These are phyloP conservation scores for Chaenogobius annularis DNA, from an alignment of 2,113 vertebrate genomes.

Conservation along the genomic window DNA sequence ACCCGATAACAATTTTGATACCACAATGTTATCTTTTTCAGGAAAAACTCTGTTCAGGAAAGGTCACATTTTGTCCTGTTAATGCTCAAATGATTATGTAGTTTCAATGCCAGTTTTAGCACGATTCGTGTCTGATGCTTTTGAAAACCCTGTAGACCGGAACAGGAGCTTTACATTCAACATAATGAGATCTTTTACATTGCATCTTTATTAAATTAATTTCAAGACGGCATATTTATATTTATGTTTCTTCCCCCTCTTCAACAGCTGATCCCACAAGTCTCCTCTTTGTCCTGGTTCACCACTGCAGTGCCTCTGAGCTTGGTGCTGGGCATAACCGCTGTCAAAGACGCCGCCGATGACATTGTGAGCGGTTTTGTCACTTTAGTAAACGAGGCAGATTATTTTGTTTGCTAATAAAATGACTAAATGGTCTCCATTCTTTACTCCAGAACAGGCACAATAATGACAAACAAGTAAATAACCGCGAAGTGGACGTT, in stretches of 20 bases:
- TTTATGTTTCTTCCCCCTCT: not conserved
- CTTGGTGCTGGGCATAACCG: conserved; percentile 87
- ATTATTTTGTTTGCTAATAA: not conserved
- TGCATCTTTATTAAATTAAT: too few relatives aligned
- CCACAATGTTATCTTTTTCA: too few relatives aligned
- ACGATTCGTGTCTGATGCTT: too few relatives aligned
- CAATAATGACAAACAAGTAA: conserved; percentile 87
- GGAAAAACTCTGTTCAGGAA: too few relatives aligned
- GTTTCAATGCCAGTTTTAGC: too few relatives aligned
- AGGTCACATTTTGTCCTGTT: too few relatives aligned
- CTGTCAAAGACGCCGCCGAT: conserved; percentile 89
- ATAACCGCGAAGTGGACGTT: conserved; percentile 86
- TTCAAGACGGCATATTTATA: too few relatives aligned
- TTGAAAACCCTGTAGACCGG: too few relatives aligned
- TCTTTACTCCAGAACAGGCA: conserved; percentile 84
- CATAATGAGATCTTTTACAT: too few relatives aligned
- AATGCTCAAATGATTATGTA: too few relatives aligned
- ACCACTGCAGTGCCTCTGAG: conserved; percentile 89
- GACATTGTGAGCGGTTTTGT: conserved; percentile 82
- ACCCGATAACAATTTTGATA: too few relatives aligned
- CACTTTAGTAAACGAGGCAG: not conserved
- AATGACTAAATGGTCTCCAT: not conserved
- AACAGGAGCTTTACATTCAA: too few relatives aligned
- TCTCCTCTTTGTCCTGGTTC: conserved; percentile 93
- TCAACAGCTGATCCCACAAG: conserved; percentile 86